Percentiles rank a stretch among this genome's conserved stretches.
phyloP scores from a whole-genome alignment of 2,888 invertebrate genomes.

The Anodontia alba region DNA sequence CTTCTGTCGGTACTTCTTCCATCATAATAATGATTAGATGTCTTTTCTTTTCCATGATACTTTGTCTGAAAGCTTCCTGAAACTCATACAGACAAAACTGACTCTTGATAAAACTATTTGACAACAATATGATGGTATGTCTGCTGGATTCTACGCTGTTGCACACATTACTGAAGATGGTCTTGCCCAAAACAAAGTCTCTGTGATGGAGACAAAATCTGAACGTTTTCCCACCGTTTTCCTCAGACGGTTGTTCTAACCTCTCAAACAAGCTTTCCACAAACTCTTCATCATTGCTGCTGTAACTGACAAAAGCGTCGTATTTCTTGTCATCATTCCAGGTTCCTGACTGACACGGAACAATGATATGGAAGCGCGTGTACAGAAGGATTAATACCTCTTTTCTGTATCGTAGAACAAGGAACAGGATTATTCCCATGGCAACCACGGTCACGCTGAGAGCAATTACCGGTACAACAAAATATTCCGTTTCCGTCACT shows the following conservation, averaged over 20 bases:
- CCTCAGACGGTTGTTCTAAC: conserved; percentile 88
- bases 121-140: conserved; percentile 94
- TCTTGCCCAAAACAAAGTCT: conserved; percentile 75
- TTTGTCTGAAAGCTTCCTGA: conserved; percentile 94
- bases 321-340: conserved; percentile 85
- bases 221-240: conserved; percentile 41
- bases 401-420: conserved; percentile 46
- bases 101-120: conserved; percentile 95
- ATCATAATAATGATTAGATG: conserved; percentile 93
- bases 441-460: conserved; percentile 46
- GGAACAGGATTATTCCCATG: conserved; percentile 28
- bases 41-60: conserved; percentile 89
- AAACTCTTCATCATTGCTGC: conserved; percentile 94
- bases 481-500: conserved; percentile 31
- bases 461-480: conserved; percentile 45
- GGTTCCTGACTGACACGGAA: conserved; percentile 67
- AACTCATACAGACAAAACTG: conserved; percentile 96
- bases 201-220: conserved; percentile 75
- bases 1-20: conserved; percentile 93
- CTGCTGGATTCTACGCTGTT: conserved; percentile 94
- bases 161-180: conserved; percentile 93
- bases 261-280: conserved; percentile 93
- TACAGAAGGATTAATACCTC: conserved; percentile 72
- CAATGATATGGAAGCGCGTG: conserved; percentile 75
- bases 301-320: conserved; percentile 96